Evolutionary conservation across 2,113 vertebrate species (phyloP).

Genomic region (Corythaixoides concolor): DNA sequence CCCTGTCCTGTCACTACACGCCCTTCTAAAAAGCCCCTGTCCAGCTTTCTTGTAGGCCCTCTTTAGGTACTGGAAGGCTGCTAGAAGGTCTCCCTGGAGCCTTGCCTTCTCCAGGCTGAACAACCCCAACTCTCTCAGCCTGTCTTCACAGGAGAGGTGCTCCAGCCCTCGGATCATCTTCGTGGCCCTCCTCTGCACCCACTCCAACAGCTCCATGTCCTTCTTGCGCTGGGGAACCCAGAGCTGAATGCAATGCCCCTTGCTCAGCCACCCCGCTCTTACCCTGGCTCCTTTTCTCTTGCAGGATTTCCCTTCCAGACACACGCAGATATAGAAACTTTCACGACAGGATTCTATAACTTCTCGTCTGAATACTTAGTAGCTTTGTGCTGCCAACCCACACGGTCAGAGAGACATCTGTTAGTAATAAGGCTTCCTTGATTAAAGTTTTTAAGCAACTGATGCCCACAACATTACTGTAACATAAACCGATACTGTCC

Average conservation of each 20-base stretch:
- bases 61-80: too few relatives aligned
- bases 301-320: neutral
- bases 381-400: neutral
- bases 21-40: too few relatives aligned
- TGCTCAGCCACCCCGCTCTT: neutral
- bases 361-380: neutral
- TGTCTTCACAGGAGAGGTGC: too few relatives aligned
- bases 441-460: neutral
- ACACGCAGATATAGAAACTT: neutral
- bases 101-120: too few relatives aligned
- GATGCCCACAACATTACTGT: neutral
- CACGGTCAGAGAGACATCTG: neutral
- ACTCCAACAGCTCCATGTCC: too few relatives aligned
- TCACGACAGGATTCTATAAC: neutral
- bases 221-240: too few relatives aligned
- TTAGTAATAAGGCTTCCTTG: neutral
- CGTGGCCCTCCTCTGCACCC: too few relatives aligned
- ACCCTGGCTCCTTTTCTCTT: neutral
- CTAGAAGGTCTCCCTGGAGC: too few relatives aligned
- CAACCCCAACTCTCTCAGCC: too few relatives aligned
- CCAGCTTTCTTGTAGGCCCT: too few relatives aligned
- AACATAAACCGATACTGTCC: neutral
- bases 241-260: neutral
- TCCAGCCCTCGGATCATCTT: too few relatives aligned
- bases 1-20: too few relatives aligned